Percentiles rank a stretch among this genome's conserved stretches.
Conservation (phyloP, 30 jellyfish, hydroid and myxozoan species). For the Sanderia malayensis region DNA sequence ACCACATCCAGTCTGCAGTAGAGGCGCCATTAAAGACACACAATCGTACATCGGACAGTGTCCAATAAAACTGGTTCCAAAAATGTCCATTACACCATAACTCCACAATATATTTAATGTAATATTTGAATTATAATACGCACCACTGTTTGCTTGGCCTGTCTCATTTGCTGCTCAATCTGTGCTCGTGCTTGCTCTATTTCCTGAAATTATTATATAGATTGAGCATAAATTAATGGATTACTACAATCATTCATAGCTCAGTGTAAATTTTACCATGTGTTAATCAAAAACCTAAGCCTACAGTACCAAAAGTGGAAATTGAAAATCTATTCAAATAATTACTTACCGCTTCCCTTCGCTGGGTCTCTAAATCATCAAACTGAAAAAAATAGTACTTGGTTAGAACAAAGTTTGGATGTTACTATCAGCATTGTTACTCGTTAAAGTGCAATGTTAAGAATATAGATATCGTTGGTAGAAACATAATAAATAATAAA, state of each 20-base stretch:
- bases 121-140: background rate
- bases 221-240: background rate
- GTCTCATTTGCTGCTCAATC: background rate
- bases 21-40: background rate
- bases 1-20: background rate
- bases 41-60: too few species aligned
- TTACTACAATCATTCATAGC: background rate
- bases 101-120: background rate
- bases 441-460: background rate
- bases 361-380: background rate
- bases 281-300: background rate
- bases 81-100: background rate
- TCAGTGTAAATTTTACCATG: background rate
- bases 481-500: background rate
- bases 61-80: background rate
- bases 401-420: background rate
- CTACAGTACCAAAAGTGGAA: background rate
- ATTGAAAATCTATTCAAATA: background rate
- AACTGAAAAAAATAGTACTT: background rate
- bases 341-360: background rate
- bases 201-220: slow-evolving; percentile 1
- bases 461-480: background rate
- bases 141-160: background rate
- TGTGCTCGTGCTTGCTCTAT: slow-evolving; percentile 2
- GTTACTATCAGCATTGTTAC: background rate